Base-by-base conservation (phyloP, 2,797 vertebrate species). In the Pampus argenteus region DNA sequence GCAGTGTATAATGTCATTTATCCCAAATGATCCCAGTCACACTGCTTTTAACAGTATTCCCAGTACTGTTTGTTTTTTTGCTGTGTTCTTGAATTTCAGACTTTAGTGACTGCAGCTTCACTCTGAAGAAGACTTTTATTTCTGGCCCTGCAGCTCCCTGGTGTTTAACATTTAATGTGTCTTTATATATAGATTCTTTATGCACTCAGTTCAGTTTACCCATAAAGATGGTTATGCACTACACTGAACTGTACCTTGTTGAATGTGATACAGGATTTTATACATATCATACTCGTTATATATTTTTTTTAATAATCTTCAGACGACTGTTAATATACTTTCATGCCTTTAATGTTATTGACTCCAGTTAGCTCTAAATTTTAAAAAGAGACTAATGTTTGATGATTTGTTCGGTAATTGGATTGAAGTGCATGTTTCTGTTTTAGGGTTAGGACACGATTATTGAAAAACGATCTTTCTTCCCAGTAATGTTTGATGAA, bases 91-190 rank as follows among this genome's bases (percentile, higher is more conserved):
- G 23, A 59, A 40, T 72, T 72, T 20, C 58, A 49, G 71, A 51
- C 20, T 58, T 74, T 22, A 79, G 9, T 29, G 18, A 54, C 36
- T 36, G 1, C n/a, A 55, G 17, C 40, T 38, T 84, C 58, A 18
- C 2, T 1, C 23, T 22, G 28, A 36, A 45, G 20, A 62, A 42
- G 13, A n/a, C 25, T 57, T 44, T 74, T 20, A 73, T 66, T 79
- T 67, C 25, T 69, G 22, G 59, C 58, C 68, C 40, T 61, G 40
- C 49, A 11, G 63, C 73, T 74, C 49, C 66, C 29, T 50, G 20
- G 22, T 70, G 50, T 78, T 83, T 70, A 78, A 81, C 20, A 69
- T 77, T 89, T 84, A 67, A 83, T 82, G 62, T 51, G 45, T 40
- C 1, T 52, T 44, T 78, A 74, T 79, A 69, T 87, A 79, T 75